A percentile compares a stretch with the other conserved stretches of the same genome.
phyloP scores from a whole-genome alignment of 2,797 vertebrate species.

The Trachurus trachurus region DNA sequence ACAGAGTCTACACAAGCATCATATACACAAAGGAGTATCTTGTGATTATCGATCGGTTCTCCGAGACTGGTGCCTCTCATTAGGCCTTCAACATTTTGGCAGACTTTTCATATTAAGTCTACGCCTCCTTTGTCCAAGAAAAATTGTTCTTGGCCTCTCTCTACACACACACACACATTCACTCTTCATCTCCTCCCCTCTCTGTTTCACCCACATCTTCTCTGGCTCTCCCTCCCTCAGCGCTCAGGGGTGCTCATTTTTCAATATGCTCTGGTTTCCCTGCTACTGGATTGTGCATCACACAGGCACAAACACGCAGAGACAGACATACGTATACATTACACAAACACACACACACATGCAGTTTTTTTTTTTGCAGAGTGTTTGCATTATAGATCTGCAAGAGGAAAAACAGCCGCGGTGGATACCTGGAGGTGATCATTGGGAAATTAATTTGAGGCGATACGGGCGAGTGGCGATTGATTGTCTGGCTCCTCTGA shows the following conservation, averaged over 20 bases:
- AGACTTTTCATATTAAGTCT: conserved; percentile 38
- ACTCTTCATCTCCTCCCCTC: conserved; percentile 19
- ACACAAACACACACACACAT: conserved; percentile 13
- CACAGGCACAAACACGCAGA: conserved; percentile 1
- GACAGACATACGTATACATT: not conserved
- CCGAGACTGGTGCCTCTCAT: conserved; percentile 38
- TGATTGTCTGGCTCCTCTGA: conserved; percentile 66
- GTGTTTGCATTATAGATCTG: conserved; percentile 70
- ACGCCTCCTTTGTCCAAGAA: conserved; percentile 26
- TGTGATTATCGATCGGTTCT: conserved; percentile 47
- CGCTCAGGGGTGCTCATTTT: conserved; percentile 64
- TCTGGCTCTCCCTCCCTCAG: conserved; percentile 32
- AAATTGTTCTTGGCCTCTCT: conserved; percentile 17
- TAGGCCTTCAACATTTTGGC: conserved; percentile 43
- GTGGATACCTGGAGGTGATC: conserved; percentile 70
- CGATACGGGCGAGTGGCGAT: conserved; percentile 53
- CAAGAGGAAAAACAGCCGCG: conserved; percentile 51
- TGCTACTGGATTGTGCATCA: conserved; percentile 24
- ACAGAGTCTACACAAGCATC: conserved; percentile 26
- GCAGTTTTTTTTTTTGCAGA: conserved; percentile 14
- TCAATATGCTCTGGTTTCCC: conserved; percentile 59
- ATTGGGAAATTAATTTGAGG: conserved; percentile 72
- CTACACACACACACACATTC: conserved; percentile 17
- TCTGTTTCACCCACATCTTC: conserved; percentile 42
- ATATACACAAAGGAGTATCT: conserved; percentile 26